Base-by-base conservation (phyloP, 2,888 invertebrate species). In the Pachydiplax longipennis region DNA sequence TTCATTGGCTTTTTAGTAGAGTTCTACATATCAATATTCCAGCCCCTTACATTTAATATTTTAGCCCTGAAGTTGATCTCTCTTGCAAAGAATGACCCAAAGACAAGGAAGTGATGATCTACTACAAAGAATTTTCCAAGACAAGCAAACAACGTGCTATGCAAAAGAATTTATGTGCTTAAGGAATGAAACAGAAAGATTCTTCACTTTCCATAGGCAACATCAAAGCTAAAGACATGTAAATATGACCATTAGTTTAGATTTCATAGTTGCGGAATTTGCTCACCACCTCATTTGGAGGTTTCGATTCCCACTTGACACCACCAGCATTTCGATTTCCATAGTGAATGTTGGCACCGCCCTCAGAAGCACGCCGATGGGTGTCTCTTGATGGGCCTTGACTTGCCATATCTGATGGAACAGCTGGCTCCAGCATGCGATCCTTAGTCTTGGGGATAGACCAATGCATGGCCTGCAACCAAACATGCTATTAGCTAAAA, bases 181-280 rank as follows among this genome's bases (percentile, higher is more conserved):
- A 61, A 8, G 8, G 44, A 44, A 44, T 58, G 58, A 31, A n/a
- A n/a, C 37, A n/a, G 8, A 10, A 81, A 81, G 44, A 44, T n/a
- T 31, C 8, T 44, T 35, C 58, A 44, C 18, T 35, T n/a, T 22
- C 12, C 13, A 8, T 15, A 15, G 53, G 53, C 25, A 83, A 83
- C 35, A 83, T n/a, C 53, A 83, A 22, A 35, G 35, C 83, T 48
- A 25, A 13, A 58, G 35, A 31, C 58, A 35, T 18, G 22, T 31
- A 2, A 1, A 58, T 18, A 12, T 35, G 35, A 18, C 18, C 8
- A 58, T 22, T 10, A 12, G 22, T 73, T 97, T 97, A 98, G 94
- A 98, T 98, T 94, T 98, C 98, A 95, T 98, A 98, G 94, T 98
- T 98, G 94, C 98, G 96, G 94, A 98, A 98, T 94, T 98, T 97